Percentiles rank a stretch among this genome's conserved stretches.
These are phyloP conservation scores for Stenurella melanura DNA, from an alignment of 2,888 invertebrate genomes.

Conservation along the genomic window DNA sequence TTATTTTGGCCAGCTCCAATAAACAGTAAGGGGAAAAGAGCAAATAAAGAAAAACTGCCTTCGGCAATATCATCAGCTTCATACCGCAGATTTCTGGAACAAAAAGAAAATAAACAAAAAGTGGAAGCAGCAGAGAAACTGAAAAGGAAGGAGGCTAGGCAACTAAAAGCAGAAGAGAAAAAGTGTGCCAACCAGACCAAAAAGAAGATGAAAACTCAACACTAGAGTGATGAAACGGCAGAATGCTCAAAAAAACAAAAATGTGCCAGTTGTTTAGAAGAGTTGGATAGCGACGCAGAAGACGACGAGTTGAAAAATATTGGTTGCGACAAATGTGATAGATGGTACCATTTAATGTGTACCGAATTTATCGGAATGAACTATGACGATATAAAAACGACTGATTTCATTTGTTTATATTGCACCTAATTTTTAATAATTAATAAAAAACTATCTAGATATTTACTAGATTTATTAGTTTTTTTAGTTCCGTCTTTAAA, in stretches of 20 bases:
- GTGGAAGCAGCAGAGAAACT: not conserved
- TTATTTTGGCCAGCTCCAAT: not conserved
- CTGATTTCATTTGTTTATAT: constrained; percentile 2
- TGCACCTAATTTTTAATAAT: not conserved
- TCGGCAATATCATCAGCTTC: not conserved
- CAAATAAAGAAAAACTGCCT: not conserved
- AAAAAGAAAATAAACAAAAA: not conserved
- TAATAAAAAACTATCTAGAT: not conserved
- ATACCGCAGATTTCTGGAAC: not conserved
- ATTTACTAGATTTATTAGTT: not conserved
- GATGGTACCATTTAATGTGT: constrained; percentile 44
- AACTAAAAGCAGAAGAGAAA: not conserved
- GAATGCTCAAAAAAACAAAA: not conserved
- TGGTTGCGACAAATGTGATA: constrained; percentile 41
- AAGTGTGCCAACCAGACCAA: not conserved
- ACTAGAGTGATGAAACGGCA: not conserved
- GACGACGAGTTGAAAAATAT: constrained; percentile 42
- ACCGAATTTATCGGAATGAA: constrained; percentile 3
- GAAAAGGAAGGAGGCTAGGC: not conserved
- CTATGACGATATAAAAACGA: not conserved
- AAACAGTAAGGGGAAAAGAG: not conserved
- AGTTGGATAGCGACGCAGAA: constrained; percentile 42
- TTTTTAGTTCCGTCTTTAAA: not conserved
- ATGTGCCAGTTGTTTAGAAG: constrained; percentile 31
- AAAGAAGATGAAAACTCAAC: not conserved